Evolutionary conservation across 2,888 invertebrate genomes (phyloP).

Genomic region (Leucoma salicis): DNA sequence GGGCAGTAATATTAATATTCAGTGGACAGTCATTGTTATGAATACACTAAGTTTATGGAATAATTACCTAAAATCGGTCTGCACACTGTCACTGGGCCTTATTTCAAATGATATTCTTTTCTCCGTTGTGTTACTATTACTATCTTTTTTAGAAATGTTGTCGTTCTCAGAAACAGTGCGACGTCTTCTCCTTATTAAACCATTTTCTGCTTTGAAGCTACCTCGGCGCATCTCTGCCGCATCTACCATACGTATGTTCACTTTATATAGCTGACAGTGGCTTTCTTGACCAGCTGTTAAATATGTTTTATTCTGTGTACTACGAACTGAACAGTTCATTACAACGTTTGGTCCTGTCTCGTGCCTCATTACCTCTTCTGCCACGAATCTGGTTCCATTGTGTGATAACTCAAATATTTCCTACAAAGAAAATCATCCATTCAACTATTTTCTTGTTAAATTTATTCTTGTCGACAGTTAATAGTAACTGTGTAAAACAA

Average conservation of each 20-base stretch:
- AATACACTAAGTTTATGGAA: background rate
- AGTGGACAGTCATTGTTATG: too few species aligned
- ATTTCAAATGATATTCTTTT: constrained; percentile 88
- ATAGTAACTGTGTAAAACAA: too few species aligned
- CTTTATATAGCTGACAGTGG: constrained; percentile 92
- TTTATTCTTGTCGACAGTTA: too few species aligned
- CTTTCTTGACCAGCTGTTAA: constrained; percentile 96
- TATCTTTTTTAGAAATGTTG: constrained; percentile 70
- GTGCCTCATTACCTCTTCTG: constrained; percentile 93
- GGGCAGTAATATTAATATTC: too few species aligned
- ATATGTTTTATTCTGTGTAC: constrained; percentile 87
- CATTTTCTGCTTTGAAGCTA: constrained; percentile 78
- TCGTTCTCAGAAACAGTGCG: constrained; percentile 81
- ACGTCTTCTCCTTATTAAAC: constrained; percentile 65
- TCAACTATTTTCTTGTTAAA: too few species aligned
- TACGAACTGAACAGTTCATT: constrained; percentile 93
- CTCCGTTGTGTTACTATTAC: constrained; percentile 66
- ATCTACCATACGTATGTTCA: constrained; percentile 82
- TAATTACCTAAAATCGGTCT: constrained; percentile 89
- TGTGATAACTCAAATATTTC: constrained; percentile 96
- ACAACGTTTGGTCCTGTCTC: constrained; percentile 95
- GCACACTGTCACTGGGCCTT: constrained; percentile 89
- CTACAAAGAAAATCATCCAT: too few species aligned
- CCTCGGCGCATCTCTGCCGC: constrained; percentile 81
- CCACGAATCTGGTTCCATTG: constrained; percentile 91